Evolutionary conservation across 2,888 invertebrate species (phyloP).

Genomic region (Sinhomidia bicolor): DNA sequence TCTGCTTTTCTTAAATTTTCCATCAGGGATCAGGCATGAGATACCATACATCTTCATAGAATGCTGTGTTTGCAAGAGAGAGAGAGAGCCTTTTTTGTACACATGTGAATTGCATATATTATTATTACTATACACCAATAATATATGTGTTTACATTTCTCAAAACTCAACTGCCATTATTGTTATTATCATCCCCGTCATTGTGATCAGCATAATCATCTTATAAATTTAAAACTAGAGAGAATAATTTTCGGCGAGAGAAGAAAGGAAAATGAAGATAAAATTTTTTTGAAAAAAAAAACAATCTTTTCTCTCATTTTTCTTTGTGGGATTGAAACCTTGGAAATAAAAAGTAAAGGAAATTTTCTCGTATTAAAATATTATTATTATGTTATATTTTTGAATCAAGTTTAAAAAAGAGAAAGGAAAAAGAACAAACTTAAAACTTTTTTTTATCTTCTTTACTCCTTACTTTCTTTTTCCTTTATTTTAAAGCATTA

Average conservation of each 20-base stretch:
- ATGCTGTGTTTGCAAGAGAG: too few species aligned
- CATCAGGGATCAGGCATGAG: neutral
- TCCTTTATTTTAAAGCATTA: neutral
- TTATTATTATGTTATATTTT: neutral
- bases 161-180: neutral
- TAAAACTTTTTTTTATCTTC: neutral
- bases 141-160: neutral
- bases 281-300: too few species aligned
- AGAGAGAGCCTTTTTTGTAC: neutral
- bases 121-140: neutral
- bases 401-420: neutral
- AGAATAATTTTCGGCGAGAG: neutral
- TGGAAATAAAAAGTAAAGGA: neutral
- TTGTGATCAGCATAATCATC: too few species aligned
- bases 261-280: neutral
- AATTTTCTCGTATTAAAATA: neutral
- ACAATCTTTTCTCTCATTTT: neutral
- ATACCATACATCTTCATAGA: conserved; percentile 8
- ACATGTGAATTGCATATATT: neutral
- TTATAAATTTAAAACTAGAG: neutral
- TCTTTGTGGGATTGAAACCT: neutral
- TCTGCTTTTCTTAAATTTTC: neutral
- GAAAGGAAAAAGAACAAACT: neutral
- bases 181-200: neutral
- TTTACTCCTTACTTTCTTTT: neutral